A percentile compares a stretch with the other conserved stretches of the same genome.
Evolutionary conservation across 1,140 invertebrate genomes (phyloP).

Genomic region (Aphidius ervi): DNA sequence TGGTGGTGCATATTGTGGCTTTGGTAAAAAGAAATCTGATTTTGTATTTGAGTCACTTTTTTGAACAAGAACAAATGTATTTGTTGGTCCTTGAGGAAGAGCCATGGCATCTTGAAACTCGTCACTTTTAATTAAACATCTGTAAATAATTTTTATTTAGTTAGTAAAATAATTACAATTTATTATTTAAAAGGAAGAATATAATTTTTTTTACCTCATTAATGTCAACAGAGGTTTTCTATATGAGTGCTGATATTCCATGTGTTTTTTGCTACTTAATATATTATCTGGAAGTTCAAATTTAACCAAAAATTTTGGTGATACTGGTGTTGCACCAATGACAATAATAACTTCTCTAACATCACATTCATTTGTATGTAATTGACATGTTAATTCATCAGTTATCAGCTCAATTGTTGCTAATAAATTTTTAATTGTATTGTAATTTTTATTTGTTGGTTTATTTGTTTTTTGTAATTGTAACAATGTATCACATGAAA

Average conservation of each 20-base stretch:
- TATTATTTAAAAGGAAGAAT: conserved; percentile 3
- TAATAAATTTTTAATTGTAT: conserved; percentile 33
- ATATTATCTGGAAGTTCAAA: conserved; percentile 40
- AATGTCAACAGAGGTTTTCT: conserved; percentile 41
- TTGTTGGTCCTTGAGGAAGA: conserved; percentile 38
- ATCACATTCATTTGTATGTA: conserved; percentile 34
- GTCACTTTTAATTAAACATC: conserved; percentile 40
- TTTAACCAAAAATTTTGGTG: conserved; percentile 42
- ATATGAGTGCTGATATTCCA: conserved; percentile 38
- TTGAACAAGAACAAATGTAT: conserved; percentile 44
- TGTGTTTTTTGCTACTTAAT: conserved; percentile 40
- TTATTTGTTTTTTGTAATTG: conserved; percentile 34
- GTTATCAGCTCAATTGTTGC: conserved; percentile 35
- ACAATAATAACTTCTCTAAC: conserved; percentile 43
- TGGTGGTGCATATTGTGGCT: conserved; percentile 39
- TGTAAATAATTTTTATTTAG: conserved; percentile 25
- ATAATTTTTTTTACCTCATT: conserved; percentile 39
- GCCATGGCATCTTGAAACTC: conserved; percentile 46
- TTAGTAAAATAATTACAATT: background rate
- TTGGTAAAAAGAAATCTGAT: conserved; percentile 46
- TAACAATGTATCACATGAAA: conserved; percentile 40
- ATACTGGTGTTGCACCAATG: conserved; percentile 44
- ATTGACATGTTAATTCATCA: conserved; percentile 37
- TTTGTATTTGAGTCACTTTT: conserved; percentile 39
- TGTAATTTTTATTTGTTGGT: conserved; percentile 36